Base-by-base conservation (phyloP, 2,888 invertebrate species). In the Mythimna vitellina region DNA sequence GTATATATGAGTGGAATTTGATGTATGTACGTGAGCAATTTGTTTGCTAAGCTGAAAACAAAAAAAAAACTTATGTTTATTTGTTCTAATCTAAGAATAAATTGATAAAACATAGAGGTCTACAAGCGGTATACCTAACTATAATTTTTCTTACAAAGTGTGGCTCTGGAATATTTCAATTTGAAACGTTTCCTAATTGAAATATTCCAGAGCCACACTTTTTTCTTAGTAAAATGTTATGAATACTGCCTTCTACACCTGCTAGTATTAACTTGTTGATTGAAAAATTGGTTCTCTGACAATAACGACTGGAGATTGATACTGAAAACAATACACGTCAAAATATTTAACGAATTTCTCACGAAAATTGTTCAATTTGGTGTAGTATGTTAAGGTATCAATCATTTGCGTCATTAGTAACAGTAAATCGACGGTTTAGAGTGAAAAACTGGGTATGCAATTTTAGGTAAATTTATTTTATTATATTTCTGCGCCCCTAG, bases 221-320 rank as follows among this genome's bases (percentile, higher is more conserved):
- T 38, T 38, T 53, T 3, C 0, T 5, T 12, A 20, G 7, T n/a
- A 54, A 57, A 51, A 25, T 29, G 22, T 35, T 46, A 63, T 29
- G 14, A 63, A 38, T 22, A 14, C 61, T 2, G 35, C 62, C n/a
- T 67, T 53, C 7, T 12, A 49, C 10, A 20, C 2, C 8, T 25
- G 3, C 38, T 20, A 22, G 12, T 10, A 49, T 67, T n/a, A 29
- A 67, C 32, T 38, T 54, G 53, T 68, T 74, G 76, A 56, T 57
- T 29, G 62, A 62, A 17, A 12, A 0, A 12, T 1, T 70, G 0
- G 29, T 38, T 63, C 22, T 17, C n/a, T 53, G 35, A 22, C 57
- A 29, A 58, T 53, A 14, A 51, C 1, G 14, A 46, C 29, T 49
- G 29, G 46, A 58, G 77, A 62, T 57, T 70, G 70, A 77, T 38